Evolutionary conservation across 1,140 invertebrate species (phyloP), one percentile per base, ranked within the genome.

Genomic region (Lysiphlebus fabarum): DNA sequence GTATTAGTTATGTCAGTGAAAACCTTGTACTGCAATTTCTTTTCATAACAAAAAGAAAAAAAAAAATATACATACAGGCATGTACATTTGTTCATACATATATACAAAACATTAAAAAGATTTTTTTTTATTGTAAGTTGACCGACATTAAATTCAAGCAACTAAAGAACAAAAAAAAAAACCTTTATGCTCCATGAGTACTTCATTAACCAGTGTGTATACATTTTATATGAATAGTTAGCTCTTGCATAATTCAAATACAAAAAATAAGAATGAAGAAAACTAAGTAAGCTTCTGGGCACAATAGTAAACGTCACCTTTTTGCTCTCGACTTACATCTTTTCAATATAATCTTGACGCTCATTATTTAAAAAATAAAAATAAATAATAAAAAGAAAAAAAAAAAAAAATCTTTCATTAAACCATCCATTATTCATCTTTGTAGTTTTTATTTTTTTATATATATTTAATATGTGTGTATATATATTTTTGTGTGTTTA

Each of bases 121-220:
- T 26, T 26, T 26, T 26, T 26, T 26, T 26, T 26, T 26, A n/a
- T 26, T 26, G 17, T 26, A 26, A 64, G 47, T 66, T 67, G 67
- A 61, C 65, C 62, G 17, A 26, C 17, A 26, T 26, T 63, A 70
- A 70, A 72, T 70, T 70, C 65, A 68, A 70, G 63, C 61, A 64
- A 63, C 64, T 53, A 63, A 66, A 59, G 63, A 69, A 69, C 63
- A 69, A 69, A 26, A 26, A 26, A 26, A 26, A 26, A 65, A 65
- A 63, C 65, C 63, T 58, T 66, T 62, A 51, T 56, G 17, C 51
- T 40, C 49, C 33, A 54, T 38, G 53, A 36, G 43, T 58, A 53
- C 55, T 53, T 57, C 44, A 48, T 26, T 26, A 26, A 26, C 17
- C 17, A 26, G 17, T 26, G 17, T 26, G 17, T 26, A 26, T 26